These are phyloP conservation scores for Nomada ferruginata DNA, from an alignment of 2,888 invertebrate species.

Conservation along the genomic window DNA sequence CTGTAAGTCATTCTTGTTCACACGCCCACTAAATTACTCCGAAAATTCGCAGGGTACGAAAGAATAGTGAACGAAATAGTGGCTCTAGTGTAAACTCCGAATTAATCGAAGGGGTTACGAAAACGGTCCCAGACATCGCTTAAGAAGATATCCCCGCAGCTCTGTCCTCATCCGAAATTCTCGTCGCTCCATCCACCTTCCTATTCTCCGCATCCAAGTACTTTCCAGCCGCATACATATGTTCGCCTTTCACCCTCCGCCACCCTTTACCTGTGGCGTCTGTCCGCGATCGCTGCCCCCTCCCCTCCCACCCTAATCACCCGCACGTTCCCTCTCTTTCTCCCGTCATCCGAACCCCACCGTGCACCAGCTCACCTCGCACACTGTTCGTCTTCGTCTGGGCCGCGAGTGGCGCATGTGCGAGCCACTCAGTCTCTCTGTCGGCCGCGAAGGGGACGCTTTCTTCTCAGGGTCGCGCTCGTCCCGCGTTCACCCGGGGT, in stretches of 20 bases:
- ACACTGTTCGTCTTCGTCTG: conserved; percentile 30
- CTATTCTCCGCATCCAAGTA: background rate
- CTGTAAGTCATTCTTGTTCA: too few relatives aligned
- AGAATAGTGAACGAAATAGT: too few relatives aligned
- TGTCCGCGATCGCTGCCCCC: conserved; percentile 22
- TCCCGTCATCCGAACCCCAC: background rate
- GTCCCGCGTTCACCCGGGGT: conserved; percentile 51
- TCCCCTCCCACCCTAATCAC: background rate
- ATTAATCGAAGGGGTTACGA: too few relatives aligned
- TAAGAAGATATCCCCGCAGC: too few relatives aligned
- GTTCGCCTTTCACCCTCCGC: conserved; percentile 9
- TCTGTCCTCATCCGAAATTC: conserved; percentile 9
- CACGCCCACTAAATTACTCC: too few relatives aligned
- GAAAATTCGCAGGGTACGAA: too few relatives aligned
- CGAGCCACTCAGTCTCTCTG: conserved; percentile 43
- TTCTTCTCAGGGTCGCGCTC: conserved; percentile 52
- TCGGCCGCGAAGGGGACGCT: conserved; percentile 54
- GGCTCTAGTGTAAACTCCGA: too few relatives aligned
- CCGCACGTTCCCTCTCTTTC: background rate
- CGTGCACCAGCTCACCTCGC: conserved; percentile 15
- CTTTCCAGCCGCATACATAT: background rate
- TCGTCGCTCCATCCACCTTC: background rate
- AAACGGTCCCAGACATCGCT: too few relatives aligned
- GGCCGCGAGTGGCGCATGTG: conserved; percentile 47
- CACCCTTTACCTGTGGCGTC: conserved; percentile 43